phyloP scores from a whole-genome alignment of 2,797 vertebrate genomes.

The Megaceryle alcyon region DNA sequence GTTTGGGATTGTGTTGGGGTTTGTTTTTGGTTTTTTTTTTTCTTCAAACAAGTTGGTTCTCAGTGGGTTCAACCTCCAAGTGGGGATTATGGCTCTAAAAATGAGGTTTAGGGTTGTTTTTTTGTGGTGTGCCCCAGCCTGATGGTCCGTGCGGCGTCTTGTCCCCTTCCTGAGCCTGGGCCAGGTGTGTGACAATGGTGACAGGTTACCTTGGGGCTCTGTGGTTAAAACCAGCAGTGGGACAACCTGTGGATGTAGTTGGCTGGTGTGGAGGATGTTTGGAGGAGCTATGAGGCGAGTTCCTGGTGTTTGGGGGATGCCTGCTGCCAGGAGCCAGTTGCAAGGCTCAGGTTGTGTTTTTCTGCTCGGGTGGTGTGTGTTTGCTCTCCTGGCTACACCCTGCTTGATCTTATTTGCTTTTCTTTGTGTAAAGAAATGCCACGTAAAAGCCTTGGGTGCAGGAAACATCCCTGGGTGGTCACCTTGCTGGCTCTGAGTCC shows the following conservation, averaged over 20 bases:
- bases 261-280: neutral
- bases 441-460: neutral
- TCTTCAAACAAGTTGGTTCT: neutral
- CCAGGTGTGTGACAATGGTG: neutral
- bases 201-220: neutral
- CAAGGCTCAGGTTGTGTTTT: neutral
- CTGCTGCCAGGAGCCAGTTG: rapidly evolving
- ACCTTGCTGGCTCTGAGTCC: neutral
- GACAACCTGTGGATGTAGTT: rapidly evolving
- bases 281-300: neutral
- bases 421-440: constrained; percentile 28
- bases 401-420: constrained; percentile 24
- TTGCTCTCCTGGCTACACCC: neutral
- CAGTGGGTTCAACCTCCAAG: neutral
- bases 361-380: rapidly evolving
- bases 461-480: neutral
- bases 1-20: neutral
- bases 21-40: too few relatives aligned
- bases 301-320: rapidly evolving
- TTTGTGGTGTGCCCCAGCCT: neutral
- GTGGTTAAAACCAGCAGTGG: neutral
- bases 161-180: rapidly evolving
- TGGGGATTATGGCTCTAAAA: neutral
- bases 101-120: neutral
- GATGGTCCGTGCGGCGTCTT: rapidly evolving